These are phyloP conservation scores for Cosmia trapezina DNA, from an alignment of 2,888 invertebrate genomes.

Conservation along the genomic window DNA sequence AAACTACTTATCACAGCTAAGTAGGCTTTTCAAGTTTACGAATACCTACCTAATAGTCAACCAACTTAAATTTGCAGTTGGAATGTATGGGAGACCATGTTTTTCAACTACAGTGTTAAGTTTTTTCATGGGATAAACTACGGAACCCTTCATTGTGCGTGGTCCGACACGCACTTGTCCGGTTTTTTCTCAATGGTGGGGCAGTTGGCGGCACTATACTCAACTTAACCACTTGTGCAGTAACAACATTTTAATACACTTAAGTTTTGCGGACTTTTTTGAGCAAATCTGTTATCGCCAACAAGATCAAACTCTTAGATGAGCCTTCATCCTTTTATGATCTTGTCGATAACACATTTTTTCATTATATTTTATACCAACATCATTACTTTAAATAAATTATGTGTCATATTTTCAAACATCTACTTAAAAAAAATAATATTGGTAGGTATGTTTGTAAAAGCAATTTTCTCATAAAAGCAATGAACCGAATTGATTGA, in stretches of 20 bases:
- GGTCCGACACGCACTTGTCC: no score
- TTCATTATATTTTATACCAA: slow-evolving; percentile 9
- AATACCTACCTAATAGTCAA: no score
- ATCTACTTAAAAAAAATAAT: slow-evolving; percentile 24
- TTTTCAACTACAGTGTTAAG: no score
- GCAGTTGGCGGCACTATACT: no score
- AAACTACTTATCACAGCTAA: no score
- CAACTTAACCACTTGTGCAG: not conserved
- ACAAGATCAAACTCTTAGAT: not conserved
- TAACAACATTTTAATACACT: not conserved
- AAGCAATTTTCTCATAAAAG: slow-evolving; percentile 48
- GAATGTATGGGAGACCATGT: no score
- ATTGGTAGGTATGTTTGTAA: slow-evolving; percentile 24
- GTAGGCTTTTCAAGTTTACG: no score
- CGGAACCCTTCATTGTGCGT: no score
- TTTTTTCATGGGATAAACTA: no score
- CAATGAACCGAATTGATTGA: slow-evolving; percentile 56
- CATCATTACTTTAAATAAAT: slow-evolving; percentile 18
- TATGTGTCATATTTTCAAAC: slow-evolving; percentile 27
- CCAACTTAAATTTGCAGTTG: no score
- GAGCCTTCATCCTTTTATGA: not conserved
- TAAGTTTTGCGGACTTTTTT: not conserved
- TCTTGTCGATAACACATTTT: not conserved
- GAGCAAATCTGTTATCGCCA: not conserved
- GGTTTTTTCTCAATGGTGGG: no score